Conservation (phyloP, 2,113 vertebrate genomes). For the Salvelinus alpinus region DNA sequence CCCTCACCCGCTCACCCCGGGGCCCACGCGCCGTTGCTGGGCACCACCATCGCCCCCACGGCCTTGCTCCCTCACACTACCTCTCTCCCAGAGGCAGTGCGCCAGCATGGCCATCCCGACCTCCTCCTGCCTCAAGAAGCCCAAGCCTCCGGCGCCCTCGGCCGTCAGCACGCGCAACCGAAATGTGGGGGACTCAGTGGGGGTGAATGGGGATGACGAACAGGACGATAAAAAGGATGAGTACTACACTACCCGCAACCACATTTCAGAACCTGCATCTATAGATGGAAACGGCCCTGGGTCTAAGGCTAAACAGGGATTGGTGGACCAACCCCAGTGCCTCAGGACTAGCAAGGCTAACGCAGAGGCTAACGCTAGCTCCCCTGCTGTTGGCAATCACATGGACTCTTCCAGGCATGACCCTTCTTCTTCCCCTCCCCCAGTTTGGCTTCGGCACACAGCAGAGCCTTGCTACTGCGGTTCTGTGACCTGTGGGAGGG, state of each 20-base stretch:
- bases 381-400: conserved; percentile 27
- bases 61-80: conserved; percentile 76
- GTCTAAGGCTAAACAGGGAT: conserved; percentile 42
- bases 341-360: conserved; percentile 45
- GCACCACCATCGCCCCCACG: conserved; percentile 61
- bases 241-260: conserved; percentile 39
- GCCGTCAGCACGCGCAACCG: conserved; percentile 67
- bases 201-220: conserved; percentile 52
- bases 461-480: conserved; percentile 55
- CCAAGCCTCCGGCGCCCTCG: conserved; percentile 58
- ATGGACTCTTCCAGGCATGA: conserved; percentile 57
- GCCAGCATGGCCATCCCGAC: conserved; percentile 85
- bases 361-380: conserved; percentile 27
- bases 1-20: conserved; percentile 73
- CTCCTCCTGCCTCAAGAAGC: conserved; percentile 80
- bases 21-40: conserved; percentile 73
- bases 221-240: conserved; percentile 41
- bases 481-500: conserved; percentile 55
- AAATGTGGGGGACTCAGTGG: conserved; percentile 66
- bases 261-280: conserved; percentile 35
- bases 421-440: conserved; percentile 22
- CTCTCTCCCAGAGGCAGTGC: conserved; percentile 71
- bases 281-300: conserved; percentile 45
- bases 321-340: conserved; percentile 45
- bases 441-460: conserved; percentile 39